Evolutionary conservation across 2,797 vertebrate species (phyloP).

Genomic region (Paratrypauchen microcephalus): DNA sequence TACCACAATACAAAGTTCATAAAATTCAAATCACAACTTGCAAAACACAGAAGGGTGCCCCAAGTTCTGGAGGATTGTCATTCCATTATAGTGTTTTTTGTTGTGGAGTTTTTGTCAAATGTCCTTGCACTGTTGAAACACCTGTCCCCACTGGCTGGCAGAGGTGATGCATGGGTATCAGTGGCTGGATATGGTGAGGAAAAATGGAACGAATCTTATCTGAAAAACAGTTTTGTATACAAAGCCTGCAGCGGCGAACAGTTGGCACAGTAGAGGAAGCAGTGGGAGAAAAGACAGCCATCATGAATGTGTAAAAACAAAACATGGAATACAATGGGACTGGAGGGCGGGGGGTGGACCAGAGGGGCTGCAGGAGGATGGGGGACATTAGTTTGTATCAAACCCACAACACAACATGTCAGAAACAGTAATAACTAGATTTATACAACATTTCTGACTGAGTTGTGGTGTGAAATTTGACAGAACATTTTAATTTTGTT

Average conservation of each 20-base stretch:
- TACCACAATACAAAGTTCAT: neutral
- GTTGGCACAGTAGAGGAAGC: slow-evolving; percentile 38
- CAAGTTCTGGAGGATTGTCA: slow-evolving; percentile 7
- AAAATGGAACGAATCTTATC: slow-evolving; percentile 55
- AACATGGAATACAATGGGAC: slow-evolving; percentile 16
- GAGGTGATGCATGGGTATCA: slow-evolving; percentile 32
- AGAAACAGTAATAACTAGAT: neutral
- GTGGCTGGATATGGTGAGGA: slow-evolving; percentile 35
- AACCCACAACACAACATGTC: slow-evolving; percentile 13
- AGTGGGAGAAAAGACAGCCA: slow-evolving; percentile 38
- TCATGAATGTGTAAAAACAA: slow-evolving; percentile 32
- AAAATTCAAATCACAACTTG: slow-evolving; percentile 4
- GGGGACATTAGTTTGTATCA: slow-evolving; percentile 25
- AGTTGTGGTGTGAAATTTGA: neutral
- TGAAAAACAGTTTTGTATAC: slow-evolving; percentile 42
- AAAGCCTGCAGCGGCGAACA: slow-evolving; percentile 35
- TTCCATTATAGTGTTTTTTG: slow-evolving; percentile 11
- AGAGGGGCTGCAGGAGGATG: slow-evolving; percentile 20
- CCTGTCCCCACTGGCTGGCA: slow-evolving; percentile 24
- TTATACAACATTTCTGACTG: too few relatives aligned
- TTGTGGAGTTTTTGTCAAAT: slow-evolving; percentile 22
- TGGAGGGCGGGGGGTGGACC: slow-evolving; percentile 19
- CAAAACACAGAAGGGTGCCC: neutral
- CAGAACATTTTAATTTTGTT: neutral
- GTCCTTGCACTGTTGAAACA: slow-evolving; percentile 12